Conservation (phyloP, 2,888 invertebrate genomes). For the Pyrrhosoma nymphula region DNA sequence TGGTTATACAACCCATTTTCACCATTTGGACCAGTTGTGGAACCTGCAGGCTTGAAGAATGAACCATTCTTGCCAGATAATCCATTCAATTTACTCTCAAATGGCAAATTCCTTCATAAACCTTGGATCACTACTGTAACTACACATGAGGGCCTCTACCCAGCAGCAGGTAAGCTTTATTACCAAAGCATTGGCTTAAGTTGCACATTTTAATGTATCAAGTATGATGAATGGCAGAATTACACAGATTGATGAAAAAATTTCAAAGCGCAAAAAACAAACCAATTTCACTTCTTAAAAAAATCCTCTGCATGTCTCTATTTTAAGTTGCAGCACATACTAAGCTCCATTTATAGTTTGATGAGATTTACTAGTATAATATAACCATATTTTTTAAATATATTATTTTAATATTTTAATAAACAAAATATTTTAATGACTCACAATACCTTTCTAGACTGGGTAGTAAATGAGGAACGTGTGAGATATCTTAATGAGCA, state of each 20-base stretch:
- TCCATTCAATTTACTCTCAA: slow-evolving; percentile 82
- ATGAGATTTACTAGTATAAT: not conserved
- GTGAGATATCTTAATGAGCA: slow-evolving; percentile 80
- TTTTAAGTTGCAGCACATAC: too few species aligned
- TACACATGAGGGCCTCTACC: slow-evolving; percentile 87
- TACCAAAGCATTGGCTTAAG: not conserved
- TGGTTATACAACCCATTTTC: slow-evolving; percentile 85
- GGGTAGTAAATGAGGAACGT: slow-evolving; percentile 77
- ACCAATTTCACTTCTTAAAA: too few species aligned
- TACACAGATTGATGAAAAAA: slow-evolving; percentile 20
- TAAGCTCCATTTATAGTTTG: too few species aligned
- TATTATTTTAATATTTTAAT: not conserved
- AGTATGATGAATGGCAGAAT: slow-evolving; percentile 45
- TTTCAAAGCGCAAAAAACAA: not conserved
- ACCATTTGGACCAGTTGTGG: slow-evolving; percentile 87
- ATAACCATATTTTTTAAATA: not conserved
- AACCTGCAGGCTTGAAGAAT: slow-evolving; percentile 75
- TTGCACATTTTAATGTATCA: not conserved
- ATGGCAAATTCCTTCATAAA: slow-evolving; percentile 82
- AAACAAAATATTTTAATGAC: slow-evolving; percentile 72
- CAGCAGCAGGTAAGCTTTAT: slow-evolving; percentile 81
- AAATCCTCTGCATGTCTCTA: too few species aligned
- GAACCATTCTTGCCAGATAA: slow-evolving; percentile 84
- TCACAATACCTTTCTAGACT: slow-evolving; percentile 76
- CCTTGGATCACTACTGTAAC: slow-evolving; percentile 86